Evolutionary conservation across 2,888 invertebrate species (phyloP), one percentile per base, ranked within the genome.

Genomic region (Ecliptopera silaceata): DNA sequence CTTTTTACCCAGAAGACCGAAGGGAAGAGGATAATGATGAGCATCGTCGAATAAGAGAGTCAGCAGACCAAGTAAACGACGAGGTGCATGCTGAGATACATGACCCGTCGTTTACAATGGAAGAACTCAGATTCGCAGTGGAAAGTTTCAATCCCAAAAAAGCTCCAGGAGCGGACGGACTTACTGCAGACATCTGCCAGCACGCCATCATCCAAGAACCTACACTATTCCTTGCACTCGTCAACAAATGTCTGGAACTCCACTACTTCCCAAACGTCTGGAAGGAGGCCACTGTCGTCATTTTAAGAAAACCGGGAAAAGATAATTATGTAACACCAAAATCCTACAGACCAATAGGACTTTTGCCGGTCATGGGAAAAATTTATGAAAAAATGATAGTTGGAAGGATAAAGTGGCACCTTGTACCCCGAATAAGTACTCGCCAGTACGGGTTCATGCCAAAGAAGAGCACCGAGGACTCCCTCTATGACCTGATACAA

Each of bases 21-120:
- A 1, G 0, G 0, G 31, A 8, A 0, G 36, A 46, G 4, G 59
- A 62, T 13, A 58, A 34, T 2, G 20, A 3, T 4, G 56, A 56
- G n/a, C 62, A 62, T 36, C n/a, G 2, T 1, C 20, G 8, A 1
- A 48, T 26, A n/a, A 46, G 62, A 18, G 2, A 15, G 36, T 3
- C 1, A 8, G 50, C 56, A 0, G 31, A 31, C 11, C 4, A 11
- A 4, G 54, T 53, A 50, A 61, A 63, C 36, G 51, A 36, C 1
- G 10, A n/a, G 18, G 20, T 53, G 26, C 36, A 41, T 45, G 45
- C 31, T 18, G 4, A 13, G 1, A 20, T 4, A 3, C 46, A 47
- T 41, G 64, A 64, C 36, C 65, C 68, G 6, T 57, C 51, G 17
- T 68, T 65, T 41, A 64, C 65, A 0, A n/a, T 13, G 4, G 1